These are phyloP conservation scores for Epinephelus malabaricus DNA, from an alignment of 2,797 vertebrate species.

Conservation along the genomic window DNA sequence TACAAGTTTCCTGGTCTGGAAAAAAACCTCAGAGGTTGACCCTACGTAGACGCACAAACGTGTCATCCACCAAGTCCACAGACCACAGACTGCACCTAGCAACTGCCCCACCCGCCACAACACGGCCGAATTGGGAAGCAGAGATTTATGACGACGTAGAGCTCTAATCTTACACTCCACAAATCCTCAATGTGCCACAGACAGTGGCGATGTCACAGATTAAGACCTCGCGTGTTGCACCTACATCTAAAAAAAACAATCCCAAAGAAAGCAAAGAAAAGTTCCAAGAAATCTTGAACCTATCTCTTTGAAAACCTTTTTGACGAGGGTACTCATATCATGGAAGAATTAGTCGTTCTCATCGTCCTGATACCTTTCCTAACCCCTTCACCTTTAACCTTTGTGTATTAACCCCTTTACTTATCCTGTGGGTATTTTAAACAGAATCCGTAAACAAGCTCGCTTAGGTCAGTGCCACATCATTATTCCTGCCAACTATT, in stretches of 20 bases:
- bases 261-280: not conserved
- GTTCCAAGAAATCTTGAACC: not conserved
- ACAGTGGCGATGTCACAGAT: slow-evolving; percentile 78
- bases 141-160: slow-evolving; percentile 92
- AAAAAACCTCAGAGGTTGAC: slow-evolving; percentile 64
- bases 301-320: not conserved
- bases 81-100: slow-evolving; percentile 75
- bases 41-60: slow-evolving; percentile 80
- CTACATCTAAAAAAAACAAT: slow-evolving; percentile 7
- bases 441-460: slow-evolving; percentile 26
- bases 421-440: slow-evolving; percentile 41
- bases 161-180: slow-evolving; percentile 93
- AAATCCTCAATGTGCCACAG: slow-evolving; percentile 90
- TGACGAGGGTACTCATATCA: not conserved
- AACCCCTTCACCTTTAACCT: slow-evolving; percentile 29
- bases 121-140: slow-evolving; percentile 87
- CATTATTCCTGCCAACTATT: slow-evolving; percentile 39
- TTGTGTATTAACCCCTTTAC: slow-evolving; percentile 3
- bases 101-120: slow-evolving; percentile 78
- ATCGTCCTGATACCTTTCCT: not conserved
- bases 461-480: not conserved
- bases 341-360: not conserved
- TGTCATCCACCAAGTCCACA: slow-evolving; percentile 83
- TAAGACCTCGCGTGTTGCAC: slow-evolving; percentile 60
- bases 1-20: not conserved